These are phyloP conservation scores for Neoitamus cyanurus DNA, from an alignment of 2,888 invertebrate species.

Conservation along the genomic window DNA sequence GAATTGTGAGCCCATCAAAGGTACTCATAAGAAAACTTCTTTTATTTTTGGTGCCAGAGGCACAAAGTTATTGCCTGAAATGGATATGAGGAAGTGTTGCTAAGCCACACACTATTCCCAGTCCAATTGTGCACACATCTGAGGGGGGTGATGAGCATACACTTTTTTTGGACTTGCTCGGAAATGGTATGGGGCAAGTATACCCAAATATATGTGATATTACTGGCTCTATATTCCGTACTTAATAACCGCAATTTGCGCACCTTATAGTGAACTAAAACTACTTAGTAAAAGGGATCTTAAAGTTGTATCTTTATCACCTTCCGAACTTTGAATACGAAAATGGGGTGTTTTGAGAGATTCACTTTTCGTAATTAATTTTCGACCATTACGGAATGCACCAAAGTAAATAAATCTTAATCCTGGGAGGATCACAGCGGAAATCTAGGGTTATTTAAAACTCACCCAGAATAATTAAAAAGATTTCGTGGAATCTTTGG, in stretches of 20 bases:
- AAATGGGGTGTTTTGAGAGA: not conserved
- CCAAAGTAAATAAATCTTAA: not conserved
- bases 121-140: not conserved
- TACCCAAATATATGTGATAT: not conserved
- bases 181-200: not conserved
- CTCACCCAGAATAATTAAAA: not conserved
- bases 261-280: not conserved
- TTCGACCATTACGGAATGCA: not conserved
- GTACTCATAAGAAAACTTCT: slow-evolving; percentile 13
- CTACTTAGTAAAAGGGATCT: not conserved
- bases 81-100: not conserved
- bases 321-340: not conserved
- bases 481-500: not conserved
- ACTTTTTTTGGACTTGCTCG: not conserved
- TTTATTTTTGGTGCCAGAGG: not conserved
- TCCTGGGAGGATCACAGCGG: not conserved
- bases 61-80: not conserved
- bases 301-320: not conserved
- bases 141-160: not conserved
- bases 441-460: not conserved
- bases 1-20: slow-evolving; percentile 28
- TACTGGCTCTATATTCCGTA: not conserved
- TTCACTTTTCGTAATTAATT: not conserved
- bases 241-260: not conserved
- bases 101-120: not conserved